phyloP scores from a whole-genome alignment of 2,113 vertebrate genomes.

The Gnathonemus longibarbis region DNA sequence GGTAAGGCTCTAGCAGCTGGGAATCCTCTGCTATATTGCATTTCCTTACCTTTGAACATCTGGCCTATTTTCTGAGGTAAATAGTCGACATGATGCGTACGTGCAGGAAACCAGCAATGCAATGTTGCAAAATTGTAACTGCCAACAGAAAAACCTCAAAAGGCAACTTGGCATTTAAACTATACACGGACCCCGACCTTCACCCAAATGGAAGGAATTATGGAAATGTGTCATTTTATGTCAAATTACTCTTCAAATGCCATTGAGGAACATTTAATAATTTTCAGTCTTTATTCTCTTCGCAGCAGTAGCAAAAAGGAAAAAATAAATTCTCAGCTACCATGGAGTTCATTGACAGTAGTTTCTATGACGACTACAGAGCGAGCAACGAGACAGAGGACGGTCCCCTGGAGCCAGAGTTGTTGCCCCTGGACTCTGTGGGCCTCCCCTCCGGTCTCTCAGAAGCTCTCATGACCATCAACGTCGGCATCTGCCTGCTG shows the following conservation, averaged over 20 bases:
- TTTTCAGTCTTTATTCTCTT: background rate
- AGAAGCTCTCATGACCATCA: constrained; percentile 37
- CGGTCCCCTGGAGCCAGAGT: accelerated
- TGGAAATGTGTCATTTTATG: background rate
- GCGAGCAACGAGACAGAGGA: constrained; percentile 34
- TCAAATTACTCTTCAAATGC: background rate
- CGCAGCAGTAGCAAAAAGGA: background rate
- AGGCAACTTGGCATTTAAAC: background rate
- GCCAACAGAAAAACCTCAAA: background rate
- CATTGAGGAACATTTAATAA: background rate
- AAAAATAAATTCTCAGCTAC: background rate
- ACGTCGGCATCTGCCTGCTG: constrained; percentile 61
- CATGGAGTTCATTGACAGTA: constrained; percentile 23
- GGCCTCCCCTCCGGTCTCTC: background rate
- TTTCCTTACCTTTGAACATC: background rate
- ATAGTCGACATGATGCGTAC: background rate
- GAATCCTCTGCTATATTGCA: background rate
- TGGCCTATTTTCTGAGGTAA: background rate
- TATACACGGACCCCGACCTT: background rate
- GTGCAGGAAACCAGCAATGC: background rate
- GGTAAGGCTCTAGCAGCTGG: background rate
- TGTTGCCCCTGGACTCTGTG: background rate
- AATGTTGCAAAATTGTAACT: background rate
- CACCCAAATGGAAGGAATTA: background rate
- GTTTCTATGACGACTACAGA: constrained; percentile 32